Evolutionary conservation across 2,888 invertebrate species (phyloP).

Genomic region (Clivina fossor): DNA sequence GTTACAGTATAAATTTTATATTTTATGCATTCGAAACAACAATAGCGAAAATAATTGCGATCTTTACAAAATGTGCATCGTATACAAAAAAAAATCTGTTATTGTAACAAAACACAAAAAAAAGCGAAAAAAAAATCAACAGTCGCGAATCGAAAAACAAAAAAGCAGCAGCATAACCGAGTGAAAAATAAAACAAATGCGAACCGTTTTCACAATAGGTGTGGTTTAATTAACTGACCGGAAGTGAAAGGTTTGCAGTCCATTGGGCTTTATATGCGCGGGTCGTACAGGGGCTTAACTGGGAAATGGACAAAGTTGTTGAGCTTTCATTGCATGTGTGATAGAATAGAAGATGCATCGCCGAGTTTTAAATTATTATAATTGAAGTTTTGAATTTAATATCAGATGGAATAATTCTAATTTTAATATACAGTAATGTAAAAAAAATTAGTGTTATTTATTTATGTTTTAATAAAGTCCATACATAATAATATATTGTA

Average conservation of each 20-base stretch:
- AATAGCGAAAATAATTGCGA: constrained; percentile 14
- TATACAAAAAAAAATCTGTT: constrained; percentile 9
- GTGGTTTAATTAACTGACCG: constrained; percentile 25
- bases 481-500: too few relatives aligned
- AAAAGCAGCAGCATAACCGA: not conserved
- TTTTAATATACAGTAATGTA: too few relatives aligned
- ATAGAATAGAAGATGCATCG: too few relatives aligned
- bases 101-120: not conserved
- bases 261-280: not conserved
- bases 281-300: not conserved
- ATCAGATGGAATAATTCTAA: too few relatives aligned
- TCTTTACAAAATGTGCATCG: constrained; percentile 7
- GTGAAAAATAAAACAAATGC: constrained; percentile 13
- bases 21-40: too few relatives aligned
- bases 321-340: constrained; percentile 3
- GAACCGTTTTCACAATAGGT: too few relatives aligned
- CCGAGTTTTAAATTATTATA: too few relatives aligned
- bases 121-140: not conserved
- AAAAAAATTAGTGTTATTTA: too few relatives aligned
- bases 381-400: too few relatives aligned
- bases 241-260: constrained; percentile 8
- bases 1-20: too few relatives aligned
- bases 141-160: too few relatives aligned
- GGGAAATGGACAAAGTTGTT: not conserved
- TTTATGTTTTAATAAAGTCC: too few relatives aligned